These are phyloP conservation scores for Pseudobourletiella spinata DNA, from an alignment of 1,140 invertebrate genomes.

Conservation along the genomic window DNA sequence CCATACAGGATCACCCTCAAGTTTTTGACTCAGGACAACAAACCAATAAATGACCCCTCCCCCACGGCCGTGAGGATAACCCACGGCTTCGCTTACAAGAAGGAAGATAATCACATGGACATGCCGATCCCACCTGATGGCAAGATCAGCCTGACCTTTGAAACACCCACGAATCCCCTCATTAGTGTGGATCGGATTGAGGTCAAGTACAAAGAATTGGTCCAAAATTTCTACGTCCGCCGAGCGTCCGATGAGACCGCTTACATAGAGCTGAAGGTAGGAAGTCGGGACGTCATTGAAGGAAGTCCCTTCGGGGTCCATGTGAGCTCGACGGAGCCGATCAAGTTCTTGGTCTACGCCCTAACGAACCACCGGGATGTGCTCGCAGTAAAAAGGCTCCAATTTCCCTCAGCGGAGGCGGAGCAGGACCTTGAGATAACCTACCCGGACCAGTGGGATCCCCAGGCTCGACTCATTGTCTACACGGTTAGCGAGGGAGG, in stretches of 20 bases:
- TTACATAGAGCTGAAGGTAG: background rate
- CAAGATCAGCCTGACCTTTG: constrained; percentile 57
- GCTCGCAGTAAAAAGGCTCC: background rate
- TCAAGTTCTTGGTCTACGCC: background rate
- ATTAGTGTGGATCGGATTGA: constrained; percentile 38
- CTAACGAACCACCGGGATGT: background rate
- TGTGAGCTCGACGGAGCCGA: background rate
- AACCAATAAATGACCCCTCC: constrained; percentile 51
- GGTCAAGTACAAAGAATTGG: constrained; percentile 39
- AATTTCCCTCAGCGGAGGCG: background rate
- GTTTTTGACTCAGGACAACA: constrained; percentile 62
- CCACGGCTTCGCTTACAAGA: constrained; percentile 57
- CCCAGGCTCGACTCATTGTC: background rate
- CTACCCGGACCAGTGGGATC: background rate
- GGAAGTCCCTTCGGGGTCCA: background rate
- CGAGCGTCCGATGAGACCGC: background rate
- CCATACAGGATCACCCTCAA: constrained; percentile 46
- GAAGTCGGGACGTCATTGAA: background rate
- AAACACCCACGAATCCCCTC: constrained; percentile 49
- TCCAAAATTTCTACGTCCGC: constrained; percentile 13
- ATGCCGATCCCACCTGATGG: constrained; percentile 56
- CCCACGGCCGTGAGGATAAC: constrained; percentile 52
- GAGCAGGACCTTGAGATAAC: background rate
- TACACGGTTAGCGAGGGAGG: background rate
- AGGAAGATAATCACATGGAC: constrained; percentile 50